Evolutionary conservation across 2,888 invertebrate species (phyloP), one percentile per base, ranked within the genome.

Genomic region (Cyrtodaria siliqua): DNA sequence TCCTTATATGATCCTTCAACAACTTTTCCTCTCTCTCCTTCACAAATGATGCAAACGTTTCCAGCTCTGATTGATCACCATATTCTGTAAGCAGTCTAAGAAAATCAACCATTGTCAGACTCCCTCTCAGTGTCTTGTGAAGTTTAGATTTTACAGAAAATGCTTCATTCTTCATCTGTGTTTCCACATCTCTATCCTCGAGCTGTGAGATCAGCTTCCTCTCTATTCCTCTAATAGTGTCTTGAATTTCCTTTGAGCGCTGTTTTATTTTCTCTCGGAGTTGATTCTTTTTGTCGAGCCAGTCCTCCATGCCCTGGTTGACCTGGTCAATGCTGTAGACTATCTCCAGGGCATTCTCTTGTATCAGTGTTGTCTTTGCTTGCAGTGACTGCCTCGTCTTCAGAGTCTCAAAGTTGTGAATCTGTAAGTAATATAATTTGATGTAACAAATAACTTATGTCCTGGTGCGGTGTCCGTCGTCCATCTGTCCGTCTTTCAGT

Each of bases 191-290:
- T 44, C 52, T 57, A 50, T 79, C 76, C 38, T 88, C 87, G 8
- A 88, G 72, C 16, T 83, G 71, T 1, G 81, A 52, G 0, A 88
- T 50, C n/a, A 88, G 76, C 60, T 80, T 73, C 57, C 84, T 70
- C 63, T 89, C 89, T 44, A 82, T 77, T 2, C 74, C 64, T 56
- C 82, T 77, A 16, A 88, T 77, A 44, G 74, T 68, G 47, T 83
- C 80, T 61, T 88, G 86, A 8, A 88, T 79, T 55, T 82, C 78
- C 6, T 76, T 50, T 6, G 87, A 86, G 38, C 87, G 73, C 1
- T 83, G 61, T 69, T 86, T 83, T 8, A 89, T 84, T 26, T 74
- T 75, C 18, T 82, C 67, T 27, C 74, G 50, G 20, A 75, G 40
- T 33, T 57, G 20, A 24, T 47, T 27, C 27, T 72, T 75, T 24